These are phyloP conservation scores for Podarcis muralis DNA, from an alignment of 2,113 vertebrate genomes.

Conservation along the genomic window DNA sequence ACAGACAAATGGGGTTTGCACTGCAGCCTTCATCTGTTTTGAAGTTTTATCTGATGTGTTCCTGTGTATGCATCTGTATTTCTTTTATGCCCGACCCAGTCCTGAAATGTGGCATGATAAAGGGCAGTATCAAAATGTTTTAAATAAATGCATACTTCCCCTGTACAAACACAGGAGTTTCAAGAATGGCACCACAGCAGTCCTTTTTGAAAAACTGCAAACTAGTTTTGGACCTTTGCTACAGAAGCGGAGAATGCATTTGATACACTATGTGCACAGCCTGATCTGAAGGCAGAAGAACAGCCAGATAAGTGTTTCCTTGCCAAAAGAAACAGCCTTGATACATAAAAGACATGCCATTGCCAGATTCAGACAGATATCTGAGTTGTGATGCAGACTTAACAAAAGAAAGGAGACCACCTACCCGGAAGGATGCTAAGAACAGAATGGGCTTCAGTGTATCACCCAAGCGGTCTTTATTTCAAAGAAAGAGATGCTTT, in stretches of 20 bases:
- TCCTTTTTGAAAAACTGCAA: conserved; percentile 6
- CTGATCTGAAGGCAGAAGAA: background rate
- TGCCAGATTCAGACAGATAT: background rate
- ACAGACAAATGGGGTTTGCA: too few species aligned
- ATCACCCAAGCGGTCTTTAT: background rate
- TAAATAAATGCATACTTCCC: background rate
- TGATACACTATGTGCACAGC: conserved; percentile 6
- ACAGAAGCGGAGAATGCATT: conserved; percentile 18
- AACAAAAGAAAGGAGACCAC: background rate
- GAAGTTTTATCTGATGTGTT: too few species aligned
- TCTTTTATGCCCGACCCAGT: background rate
- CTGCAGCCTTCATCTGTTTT: too few species aligned
- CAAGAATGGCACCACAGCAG: background rate
- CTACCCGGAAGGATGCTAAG: conserved; percentile 8
- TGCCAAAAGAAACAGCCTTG: background rate
- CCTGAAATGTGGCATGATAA: background rate
- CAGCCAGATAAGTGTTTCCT: background rate
- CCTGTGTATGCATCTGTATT: too few species aligned
- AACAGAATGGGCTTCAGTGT: conserved; percentile 23
- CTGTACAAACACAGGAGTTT: background rate
- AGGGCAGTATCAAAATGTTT: background rate
- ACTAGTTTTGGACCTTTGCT: background rate
- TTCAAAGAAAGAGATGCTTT: background rate
- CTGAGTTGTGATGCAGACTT: conserved; percentile 25
- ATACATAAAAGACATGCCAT: background rate